phyloP scores from a whole-genome alignment of 2,797 vertebrate species.

The Lithobates sylvaticus region DNA sequence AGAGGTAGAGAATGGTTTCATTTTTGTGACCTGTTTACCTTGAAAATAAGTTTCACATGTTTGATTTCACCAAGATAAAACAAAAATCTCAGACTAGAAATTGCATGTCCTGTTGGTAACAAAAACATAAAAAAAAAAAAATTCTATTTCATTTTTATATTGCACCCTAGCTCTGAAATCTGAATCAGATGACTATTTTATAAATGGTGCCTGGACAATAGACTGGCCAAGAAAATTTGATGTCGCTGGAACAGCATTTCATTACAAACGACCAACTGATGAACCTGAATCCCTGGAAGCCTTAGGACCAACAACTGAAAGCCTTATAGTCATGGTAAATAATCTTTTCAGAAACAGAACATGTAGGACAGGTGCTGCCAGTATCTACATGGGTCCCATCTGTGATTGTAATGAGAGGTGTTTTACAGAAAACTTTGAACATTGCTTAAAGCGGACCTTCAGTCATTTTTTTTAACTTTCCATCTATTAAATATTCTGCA shows the following conservation, averaged over 20 bases:
- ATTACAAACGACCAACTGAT: constrained; percentile 94
- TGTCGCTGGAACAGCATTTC: constrained; percentile 93
- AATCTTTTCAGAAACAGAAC: background rate
- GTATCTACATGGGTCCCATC: background rate
- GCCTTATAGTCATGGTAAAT: constrained; percentile 94
- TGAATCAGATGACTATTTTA: constrained; percentile 94
- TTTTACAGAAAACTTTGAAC: too few species aligned
- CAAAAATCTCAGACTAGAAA: too few species aligned
- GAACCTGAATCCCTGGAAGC: constrained; percentile 95
- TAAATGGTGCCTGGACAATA: constrained; percentile 99
- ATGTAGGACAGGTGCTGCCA: background rate
- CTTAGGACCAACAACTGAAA: constrained; percentile 92
- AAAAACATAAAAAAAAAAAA: background rate
- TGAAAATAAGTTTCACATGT: too few species aligned
- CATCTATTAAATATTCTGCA: too few species aligned
- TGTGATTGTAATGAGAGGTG: too few species aligned
- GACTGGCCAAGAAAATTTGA: constrained; percentile 99
- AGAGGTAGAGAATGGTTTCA: too few species aligned
- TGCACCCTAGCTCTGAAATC: constrained; percentile 89
- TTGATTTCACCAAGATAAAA: too few species aligned
- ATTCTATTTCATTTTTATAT: background rate
- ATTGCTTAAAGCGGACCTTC: too few species aligned
- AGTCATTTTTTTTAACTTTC: too few species aligned
- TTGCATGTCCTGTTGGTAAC: background rate
- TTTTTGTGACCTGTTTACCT: too few species aligned